These are phyloP conservation scores for Drosophila parabipectinata DNA, from an alignment of 1,140 invertebrate genomes.

Conservation along the genomic window DNA sequence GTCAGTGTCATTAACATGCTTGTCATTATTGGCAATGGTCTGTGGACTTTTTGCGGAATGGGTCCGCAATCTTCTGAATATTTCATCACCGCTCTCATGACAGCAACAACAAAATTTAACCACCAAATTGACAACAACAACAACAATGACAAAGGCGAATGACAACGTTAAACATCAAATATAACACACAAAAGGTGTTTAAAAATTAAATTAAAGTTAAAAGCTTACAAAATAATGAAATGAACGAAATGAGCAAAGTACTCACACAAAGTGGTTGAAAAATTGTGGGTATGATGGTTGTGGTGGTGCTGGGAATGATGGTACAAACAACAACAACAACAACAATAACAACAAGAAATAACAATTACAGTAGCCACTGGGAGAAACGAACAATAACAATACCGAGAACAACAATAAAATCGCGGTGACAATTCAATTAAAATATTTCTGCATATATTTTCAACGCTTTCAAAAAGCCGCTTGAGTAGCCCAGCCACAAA, in stretches of 20 bases:
- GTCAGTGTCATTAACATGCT: slow-evolving; percentile 68
- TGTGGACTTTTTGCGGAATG: slow-evolving; percentile 14
- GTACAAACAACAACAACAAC: not conserved
- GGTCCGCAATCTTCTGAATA: slow-evolving; percentile 59
- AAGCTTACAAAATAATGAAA: slow-evolving; percentile 76
- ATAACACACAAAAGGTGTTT: slow-evolving; percentile 72
- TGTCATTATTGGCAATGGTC: slow-evolving; percentile 58
- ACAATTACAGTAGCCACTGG: slow-evolving; percentile 31
- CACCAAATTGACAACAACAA: slow-evolving; percentile 4
- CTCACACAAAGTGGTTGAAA: slow-evolving; percentile 31
- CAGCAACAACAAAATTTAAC: slow-evolving; percentile 18
- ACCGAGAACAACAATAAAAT: slow-evolving; percentile 57
- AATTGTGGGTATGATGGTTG: slow-evolving; percentile 9
- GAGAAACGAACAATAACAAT: slow-evolving; percentile 8
- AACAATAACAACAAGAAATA: slow-evolving; percentile 1
- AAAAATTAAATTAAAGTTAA: slow-evolving; percentile 82
- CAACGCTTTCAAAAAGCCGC: slow-evolving; percentile 64
- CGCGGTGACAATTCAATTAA: slow-evolving; percentile 80
- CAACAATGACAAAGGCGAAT: slow-evolving; percentile 24
- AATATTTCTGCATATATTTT: slow-evolving; percentile 79
- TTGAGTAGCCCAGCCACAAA: slow-evolving; percentile 52
- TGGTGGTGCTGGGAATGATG: not conserved
- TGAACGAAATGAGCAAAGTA: slow-evolving; percentile 64
- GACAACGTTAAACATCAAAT: slow-evolving; percentile 64
- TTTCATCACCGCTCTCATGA: slow-evolving; percentile 60